phyloP scores from a whole-genome alignment of 1,140 invertebrate species.

The Maconellicoccus hirsutus region DNA sequence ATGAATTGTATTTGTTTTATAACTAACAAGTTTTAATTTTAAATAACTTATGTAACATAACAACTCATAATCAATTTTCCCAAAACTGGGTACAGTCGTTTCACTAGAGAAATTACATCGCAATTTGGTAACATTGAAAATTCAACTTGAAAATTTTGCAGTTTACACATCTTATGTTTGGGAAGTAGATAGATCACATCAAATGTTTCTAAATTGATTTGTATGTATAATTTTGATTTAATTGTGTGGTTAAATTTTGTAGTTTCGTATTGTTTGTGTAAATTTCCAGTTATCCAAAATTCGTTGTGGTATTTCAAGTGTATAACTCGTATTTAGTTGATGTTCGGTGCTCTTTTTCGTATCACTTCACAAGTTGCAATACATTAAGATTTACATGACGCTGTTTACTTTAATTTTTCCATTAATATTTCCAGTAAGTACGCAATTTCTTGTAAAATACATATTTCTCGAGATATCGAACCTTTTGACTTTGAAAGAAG shows the following conservation, averaged over 20 bases:
- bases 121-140: background rate
- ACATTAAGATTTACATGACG: background rate
- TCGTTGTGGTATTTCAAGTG: background rate
- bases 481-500: no score
- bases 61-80: no score
- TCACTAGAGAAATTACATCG: background rate
- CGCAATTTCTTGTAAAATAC: no score
- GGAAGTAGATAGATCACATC: background rate
- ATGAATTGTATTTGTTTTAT: no score
- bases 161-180: background rate
- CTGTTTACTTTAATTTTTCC: background rate
- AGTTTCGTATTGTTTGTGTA: background rate
- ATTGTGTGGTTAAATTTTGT: background rate
- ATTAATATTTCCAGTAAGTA: background rate
- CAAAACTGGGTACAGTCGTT: no score
- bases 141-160: background rate
- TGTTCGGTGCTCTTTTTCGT: background rate
- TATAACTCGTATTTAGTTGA: background rate
- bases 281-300: background rate
- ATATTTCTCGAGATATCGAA: no score
- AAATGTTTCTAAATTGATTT: background rate
- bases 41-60: no score
- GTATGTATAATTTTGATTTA: background rate
- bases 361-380: background rate
- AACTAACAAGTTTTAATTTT: no score